Conservation (phyloP, 2,797 vertebrate genomes). For the Acestrorhynchus altus region DNA sequence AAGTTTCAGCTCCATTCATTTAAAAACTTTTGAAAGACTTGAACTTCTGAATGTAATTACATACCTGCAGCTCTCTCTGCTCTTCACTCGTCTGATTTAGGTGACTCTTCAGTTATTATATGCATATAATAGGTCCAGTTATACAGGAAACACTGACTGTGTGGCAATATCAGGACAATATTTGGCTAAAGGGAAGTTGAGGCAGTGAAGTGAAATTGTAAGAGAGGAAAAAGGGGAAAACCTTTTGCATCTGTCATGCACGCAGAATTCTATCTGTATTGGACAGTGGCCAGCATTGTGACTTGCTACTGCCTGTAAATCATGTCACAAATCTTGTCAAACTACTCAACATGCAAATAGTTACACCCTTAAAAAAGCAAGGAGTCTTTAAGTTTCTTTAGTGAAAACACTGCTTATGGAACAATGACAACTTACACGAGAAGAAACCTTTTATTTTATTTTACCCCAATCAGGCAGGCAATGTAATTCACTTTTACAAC, state of each 20-base stretch:
- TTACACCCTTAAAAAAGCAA: no score
- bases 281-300: slow-evolving; percentile 27
- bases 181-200: slow-evolving; percentile 23
- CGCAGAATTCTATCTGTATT: background rate
- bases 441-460: no score
- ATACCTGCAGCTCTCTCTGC: slow-evolving; percentile 3
- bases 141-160: background rate
- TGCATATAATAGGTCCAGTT: background rate
- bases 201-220: slow-evolving; percentile 40
- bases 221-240: slow-evolving; percentile 8
- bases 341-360: background rate
- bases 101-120: background rate
- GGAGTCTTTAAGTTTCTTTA: background rate
- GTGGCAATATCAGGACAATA: background rate
- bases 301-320: background rate
- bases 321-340: background rate
- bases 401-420: no score
- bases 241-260: background rate
- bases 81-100: background rate
- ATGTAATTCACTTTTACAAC: no score
- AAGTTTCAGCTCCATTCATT: no score
- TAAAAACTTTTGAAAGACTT: no score
- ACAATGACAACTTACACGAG: no score
- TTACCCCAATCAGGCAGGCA: no score
- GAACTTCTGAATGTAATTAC: background rate